These are phyloP conservation scores for Sphaerophoria taeniata DNA, from an alignment of 2,888 invertebrate species.

Conservation along the genomic window DNA sequence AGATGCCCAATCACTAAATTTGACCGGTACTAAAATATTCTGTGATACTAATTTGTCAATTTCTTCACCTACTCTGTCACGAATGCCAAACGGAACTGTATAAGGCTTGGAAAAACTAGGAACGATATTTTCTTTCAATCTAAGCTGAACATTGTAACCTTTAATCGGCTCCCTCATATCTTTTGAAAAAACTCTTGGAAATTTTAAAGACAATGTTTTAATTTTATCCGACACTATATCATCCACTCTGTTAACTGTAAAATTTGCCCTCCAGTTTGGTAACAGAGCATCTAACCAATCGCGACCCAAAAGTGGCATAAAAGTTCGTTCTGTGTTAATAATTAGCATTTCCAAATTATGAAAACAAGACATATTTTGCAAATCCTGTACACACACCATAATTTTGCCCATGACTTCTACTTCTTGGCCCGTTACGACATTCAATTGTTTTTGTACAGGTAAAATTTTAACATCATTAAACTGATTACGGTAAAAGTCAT, in stretches of 20 bases:
- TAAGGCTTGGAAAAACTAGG: slow-evolving; percentile 52
- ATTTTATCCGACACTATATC: slow-evolving; percentile 32
- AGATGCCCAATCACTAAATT: not conserved
- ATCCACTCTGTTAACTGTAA: slow-evolving; percentile 34
- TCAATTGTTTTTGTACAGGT: too few relatives aligned
- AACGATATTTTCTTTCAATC: slow-evolving; percentile 2
- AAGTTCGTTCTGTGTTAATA: slow-evolving; percentile 15
- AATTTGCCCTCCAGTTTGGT: slow-evolving; percentile 43
- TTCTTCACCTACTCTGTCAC: slow-evolving; percentile 29
- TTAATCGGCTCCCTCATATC: not conserved
- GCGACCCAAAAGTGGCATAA: slow-evolving; percentile 47
- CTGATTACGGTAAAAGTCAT: too few relatives aligned
- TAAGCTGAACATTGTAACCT: slow-evolving; percentile 7
- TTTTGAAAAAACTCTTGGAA: slow-evolving; percentile 18
- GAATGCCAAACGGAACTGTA: slow-evolving; percentile 42
- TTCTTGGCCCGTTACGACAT: not conserved
- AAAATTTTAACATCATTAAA: too few relatives aligned
- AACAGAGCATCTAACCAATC: slow-evolving; percentile 54
- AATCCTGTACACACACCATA: not conserved
- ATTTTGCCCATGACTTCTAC: slow-evolving; percentile 13
- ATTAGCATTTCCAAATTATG: slow-evolving; percentile 4
- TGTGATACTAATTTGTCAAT: slow-evolving; percentile 29
- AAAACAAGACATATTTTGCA: slow-evolving; percentile 4
- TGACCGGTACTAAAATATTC: slow-evolving; percentile 24
- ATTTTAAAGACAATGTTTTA: slow-evolving; percentile 11